Percentiles rank a stretch among this genome's conserved stretches.
Evolutionary conservation across 2,888 invertebrate genomes (phyloP).

Genomic region (Brachylomia viminalis): DNA sequence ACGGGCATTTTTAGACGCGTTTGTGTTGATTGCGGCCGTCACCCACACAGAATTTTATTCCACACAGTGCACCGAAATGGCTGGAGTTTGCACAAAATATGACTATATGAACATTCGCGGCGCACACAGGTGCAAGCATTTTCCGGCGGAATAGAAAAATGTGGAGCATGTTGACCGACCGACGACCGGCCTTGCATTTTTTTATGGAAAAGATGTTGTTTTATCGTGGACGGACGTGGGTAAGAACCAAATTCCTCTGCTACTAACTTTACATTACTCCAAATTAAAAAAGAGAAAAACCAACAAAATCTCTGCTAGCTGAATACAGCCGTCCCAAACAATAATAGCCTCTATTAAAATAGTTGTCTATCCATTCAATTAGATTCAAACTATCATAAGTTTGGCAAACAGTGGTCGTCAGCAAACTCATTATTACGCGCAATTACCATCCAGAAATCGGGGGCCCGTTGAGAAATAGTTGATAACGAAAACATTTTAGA

Average conservation of each 20-base stretch:
- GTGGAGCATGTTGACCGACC: slow-evolving; percentile 41
- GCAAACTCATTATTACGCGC: slow-evolving; percentile 44
- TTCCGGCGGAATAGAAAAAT: slow-evolving; percentile 45
- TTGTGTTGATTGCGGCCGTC: slow-evolving; percentile 60
- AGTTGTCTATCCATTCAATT: slow-evolving; percentile 41
- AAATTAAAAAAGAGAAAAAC: background rate
- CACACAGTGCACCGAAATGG: slow-evolving; percentile 51
- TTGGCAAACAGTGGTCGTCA: slow-evolving; percentile 43
- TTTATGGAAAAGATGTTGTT: slow-evolving; percentile 20
- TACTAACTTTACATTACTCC: background rate
- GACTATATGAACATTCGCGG: slow-evolving; percentile 30
- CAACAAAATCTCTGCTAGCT: slow-evolving; percentile 9
- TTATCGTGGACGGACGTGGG: background rate
- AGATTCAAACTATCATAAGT: slow-evolving; percentile 37
- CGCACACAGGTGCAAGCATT: slow-evolving; percentile 19
- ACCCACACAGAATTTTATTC: slow-evolving; percentile 46
- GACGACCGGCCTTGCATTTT: slow-evolving; percentile 25
- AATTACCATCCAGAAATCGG: slow-evolving; percentile 29
- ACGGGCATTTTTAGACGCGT: slow-evolving; percentile 63
- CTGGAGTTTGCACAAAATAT: slow-evolving; percentile 57
- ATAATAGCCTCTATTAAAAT: slow-evolving; percentile 47
- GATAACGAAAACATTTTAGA: slow-evolving; percentile 49
- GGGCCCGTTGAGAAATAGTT: slow-evolving; percentile 37
- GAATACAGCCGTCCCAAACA: background rate
- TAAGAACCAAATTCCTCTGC: background rate